Evolutionary conservation across 2,797 vertebrate species (phyloP), one percentile per base, ranked within the genome.

Genomic region (Enteromius paludinosus): DNA sequence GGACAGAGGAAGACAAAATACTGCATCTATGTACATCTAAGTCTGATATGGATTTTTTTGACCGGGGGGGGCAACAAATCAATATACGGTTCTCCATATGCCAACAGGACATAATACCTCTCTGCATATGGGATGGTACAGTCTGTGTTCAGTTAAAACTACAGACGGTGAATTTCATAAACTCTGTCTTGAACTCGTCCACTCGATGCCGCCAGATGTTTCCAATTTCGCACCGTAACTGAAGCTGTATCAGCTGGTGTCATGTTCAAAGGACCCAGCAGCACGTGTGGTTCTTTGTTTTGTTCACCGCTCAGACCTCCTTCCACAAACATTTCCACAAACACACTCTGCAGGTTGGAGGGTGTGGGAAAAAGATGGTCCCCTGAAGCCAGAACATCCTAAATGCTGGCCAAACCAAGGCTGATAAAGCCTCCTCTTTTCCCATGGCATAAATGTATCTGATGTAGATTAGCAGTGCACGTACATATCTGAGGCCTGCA

Each of bases 181-280:
- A 82, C 84, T 79, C 74, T 72, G 62, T 18, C n/a, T 77, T 78
- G 83, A 85, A 86, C 80, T 71, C 68, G 20, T 81, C 75, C 33
- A 47, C 83, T 81, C 38, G 41, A 62, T 49, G 66, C 80, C 17
- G 9, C 73, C 93, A 94, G 90, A 85, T 93, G 92, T 91, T 94
- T 91, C 90, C 78, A 90, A 92, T 93, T 90, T 89, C 83, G 83
- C 90, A 89, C 88, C 79, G 45, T 86, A 86, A 82, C 84, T 70
- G 77, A 83, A 66, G 83, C 87, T 90, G 89, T 91, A 91, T 93
- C 92, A 90, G 86, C 89, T 82, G 89, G 90, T 91, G 86, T 92
- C 90, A 83, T 92, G 91, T 94, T 94, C 90, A 93, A 92, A 92
- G 91, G 78, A 79, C 85, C 62, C 78, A 92, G 89, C 90, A 92